A percentile compares a stretch with the other conserved stretches of the same genome.
Evolutionary conservation across 2,888 invertebrate genomes (phyloP).

Genomic region (Embidobia sp.): DNA sequence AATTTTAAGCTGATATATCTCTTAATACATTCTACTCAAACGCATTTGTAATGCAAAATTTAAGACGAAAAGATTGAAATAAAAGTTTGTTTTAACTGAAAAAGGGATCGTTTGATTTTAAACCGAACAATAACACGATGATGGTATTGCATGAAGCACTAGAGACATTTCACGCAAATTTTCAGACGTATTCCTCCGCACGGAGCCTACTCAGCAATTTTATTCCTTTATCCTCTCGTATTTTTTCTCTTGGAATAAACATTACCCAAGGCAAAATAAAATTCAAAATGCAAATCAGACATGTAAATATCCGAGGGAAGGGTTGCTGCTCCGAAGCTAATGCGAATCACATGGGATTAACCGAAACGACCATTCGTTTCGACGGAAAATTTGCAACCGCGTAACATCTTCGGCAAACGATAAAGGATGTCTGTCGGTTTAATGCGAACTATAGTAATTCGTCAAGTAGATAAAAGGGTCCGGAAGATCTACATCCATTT

Average conservation of each 20-base stretch:
- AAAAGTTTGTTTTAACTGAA: background rate
- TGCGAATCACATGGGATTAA: slow-evolving; percentile 65
- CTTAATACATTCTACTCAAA: no score
- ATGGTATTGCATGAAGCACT: slow-evolving; percentile 15
- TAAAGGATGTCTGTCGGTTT: slow-evolving; percentile 58
- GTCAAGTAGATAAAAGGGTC: slow-evolving; percentile 61
- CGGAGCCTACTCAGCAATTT: slow-evolving; percentile 55
- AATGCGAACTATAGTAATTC: slow-evolving; percentile 61
- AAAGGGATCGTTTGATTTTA: slow-evolving; percentile 22
- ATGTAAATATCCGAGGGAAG: slow-evolving; percentile 57
- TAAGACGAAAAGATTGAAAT: no score
- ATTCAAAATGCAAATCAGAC: slow-evolving; percentile 64
- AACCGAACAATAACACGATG: slow-evolving; percentile 29
- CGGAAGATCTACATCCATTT: slow-evolving; percentile 44
- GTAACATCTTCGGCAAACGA: slow-evolving; percentile 63
- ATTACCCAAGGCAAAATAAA: slow-evolving; percentile 62
- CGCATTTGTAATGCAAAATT: no score
- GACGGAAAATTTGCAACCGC: slow-evolving; percentile 56
- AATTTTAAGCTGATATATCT: no score
- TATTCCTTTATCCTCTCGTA: slow-evolving; percentile 52
- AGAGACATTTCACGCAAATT: slow-evolving; percentile 46
- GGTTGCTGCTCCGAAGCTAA: slow-evolving; percentile 54
- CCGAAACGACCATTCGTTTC: slow-evolving; percentile 60
- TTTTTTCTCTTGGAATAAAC: slow-evolving; percentile 59
- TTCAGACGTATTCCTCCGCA: slow-evolving; percentile 42